phyloP scores from a whole-genome alignment of 2,888 invertebrate genomes.

The Venusia cambrica region DNA sequence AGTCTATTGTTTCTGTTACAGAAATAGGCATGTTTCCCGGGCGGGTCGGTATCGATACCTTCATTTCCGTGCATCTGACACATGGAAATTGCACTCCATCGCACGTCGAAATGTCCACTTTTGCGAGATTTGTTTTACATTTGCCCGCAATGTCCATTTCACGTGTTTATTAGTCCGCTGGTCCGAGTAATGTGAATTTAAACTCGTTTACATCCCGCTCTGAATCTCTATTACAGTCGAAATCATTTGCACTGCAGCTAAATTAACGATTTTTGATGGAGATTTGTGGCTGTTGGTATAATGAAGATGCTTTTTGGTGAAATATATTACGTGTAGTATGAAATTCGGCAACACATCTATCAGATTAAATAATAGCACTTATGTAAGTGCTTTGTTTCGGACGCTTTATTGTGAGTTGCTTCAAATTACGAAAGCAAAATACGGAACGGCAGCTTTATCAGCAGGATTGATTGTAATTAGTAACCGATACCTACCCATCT shows the following conservation, averaged over 20 bases:
- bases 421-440: no score
- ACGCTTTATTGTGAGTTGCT: no score
- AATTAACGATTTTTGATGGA: constrained; percentile 2
- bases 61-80: constrained; percentile 63
- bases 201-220: constrained; percentile 11
- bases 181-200: constrained; percentile 22
- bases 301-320: no score
- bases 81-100: constrained; percentile 64
- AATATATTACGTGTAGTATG: no score
- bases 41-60: constrained; percentile 46
- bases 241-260: constrained; percentile 5
- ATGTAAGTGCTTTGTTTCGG: background rate
- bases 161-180: constrained; percentile 23
- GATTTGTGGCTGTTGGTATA: no score
- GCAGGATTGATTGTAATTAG: no score
- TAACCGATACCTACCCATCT: no score
- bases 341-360: no score
- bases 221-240: constrained; percentile 7
- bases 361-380: no score
- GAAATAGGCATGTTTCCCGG: constrained; percentile 17
- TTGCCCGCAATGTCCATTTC: constrained; percentile 20
- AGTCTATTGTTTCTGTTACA: constrained; percentile 12
- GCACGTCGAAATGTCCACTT: constrained; percentile 35
- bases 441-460: no score
- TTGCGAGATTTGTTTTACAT: constrained; percentile 32